Evolutionary conservation across 2,113 vertebrate genomes (phyloP).

Genomic region (Phyllostomus discolor): DNA sequence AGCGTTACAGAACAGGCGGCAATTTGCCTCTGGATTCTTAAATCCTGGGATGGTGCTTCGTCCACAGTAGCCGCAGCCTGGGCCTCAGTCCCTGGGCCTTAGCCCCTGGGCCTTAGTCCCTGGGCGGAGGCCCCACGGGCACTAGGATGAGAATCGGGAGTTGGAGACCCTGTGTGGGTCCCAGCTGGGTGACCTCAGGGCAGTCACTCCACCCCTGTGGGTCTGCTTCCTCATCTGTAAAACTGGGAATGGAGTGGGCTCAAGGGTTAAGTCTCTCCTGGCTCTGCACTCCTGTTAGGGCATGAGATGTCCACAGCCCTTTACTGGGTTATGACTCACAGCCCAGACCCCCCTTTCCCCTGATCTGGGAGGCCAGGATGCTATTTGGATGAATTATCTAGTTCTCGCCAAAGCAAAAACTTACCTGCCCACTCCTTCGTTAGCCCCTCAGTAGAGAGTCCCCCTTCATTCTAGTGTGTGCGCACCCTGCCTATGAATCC

Average conservation of each 20-base stretch:
- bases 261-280: neutral
- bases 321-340: neutral
- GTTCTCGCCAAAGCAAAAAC: neutral
- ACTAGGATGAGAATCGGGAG: neutral
- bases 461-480: neutral
- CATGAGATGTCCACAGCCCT: neutral
- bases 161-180: neutral
- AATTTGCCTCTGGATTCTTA: neutral
- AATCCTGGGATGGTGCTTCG: neutral
- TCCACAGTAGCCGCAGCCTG: neutral
- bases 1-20: neutral
- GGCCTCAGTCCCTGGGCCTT: neutral
- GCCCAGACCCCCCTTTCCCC: neutral
- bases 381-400: neutral
- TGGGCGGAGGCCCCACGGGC: neutral
- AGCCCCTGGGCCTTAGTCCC: neutral
- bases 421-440: neutral
- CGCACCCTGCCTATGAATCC: neutral
- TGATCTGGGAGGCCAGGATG: neutral
- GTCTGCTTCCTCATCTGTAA: slow-evolving; percentile 45
- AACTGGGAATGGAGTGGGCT: neutral
- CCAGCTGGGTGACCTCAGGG: neutral
- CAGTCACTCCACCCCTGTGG: neutral
- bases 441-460: neutral
- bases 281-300: neutral